Base-by-base conservation (phyloP, 1,140 invertebrate species). In the Stratiolaelaps scimitus region DNA sequence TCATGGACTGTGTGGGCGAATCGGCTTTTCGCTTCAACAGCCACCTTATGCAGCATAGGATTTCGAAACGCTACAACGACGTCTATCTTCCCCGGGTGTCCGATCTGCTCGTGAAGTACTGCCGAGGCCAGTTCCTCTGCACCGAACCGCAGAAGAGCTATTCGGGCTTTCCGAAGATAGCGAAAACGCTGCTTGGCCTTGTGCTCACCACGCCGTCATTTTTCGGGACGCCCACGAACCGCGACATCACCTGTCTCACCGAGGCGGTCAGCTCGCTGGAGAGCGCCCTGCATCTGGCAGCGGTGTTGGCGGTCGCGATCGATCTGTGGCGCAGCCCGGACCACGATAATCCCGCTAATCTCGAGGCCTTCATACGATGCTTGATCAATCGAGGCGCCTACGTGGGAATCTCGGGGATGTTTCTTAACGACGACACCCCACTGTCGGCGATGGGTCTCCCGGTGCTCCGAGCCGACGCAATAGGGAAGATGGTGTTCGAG, bases 331-430 rank as follows among this genome's bases (percentile, higher is more conserved):
- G 47, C 7, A 48, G 47, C 28, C 47, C 19, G 19, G 28, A 48
- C 47, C 13, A 13, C 44, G 44, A 48, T 28, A 4, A 5, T 4
- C 44, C 44, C n/a, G 44, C n/a, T n/a, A n/a, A n/a, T n/a, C 13
- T 45, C n/a, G 44, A 45, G n/a, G 44, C 44, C 13, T 28, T 48
- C 28, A 48, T 48, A 7, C 28, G 19, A 28, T 19, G 47, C 4
- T 28, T 48, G 4, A 48, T 48, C 15, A 23, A 19, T 19, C 47
- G 47, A 48, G 4, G 28, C 47, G 47, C 47, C 28, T 48, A 23
- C 15, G 47, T 48, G 20, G 47, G 47, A 48, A 19, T 48, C 28
- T 48, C 47, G 7, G 47, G 47, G 28, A 19, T 48, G 47, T 23
- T 48, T 19, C 20, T 28, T 28, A 19, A 48, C 47, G 47, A 48